phyloP scores from a whole-genome alignment of 2,888 invertebrate genomes.

The Caenorhabditis parvicauda region DNA sequence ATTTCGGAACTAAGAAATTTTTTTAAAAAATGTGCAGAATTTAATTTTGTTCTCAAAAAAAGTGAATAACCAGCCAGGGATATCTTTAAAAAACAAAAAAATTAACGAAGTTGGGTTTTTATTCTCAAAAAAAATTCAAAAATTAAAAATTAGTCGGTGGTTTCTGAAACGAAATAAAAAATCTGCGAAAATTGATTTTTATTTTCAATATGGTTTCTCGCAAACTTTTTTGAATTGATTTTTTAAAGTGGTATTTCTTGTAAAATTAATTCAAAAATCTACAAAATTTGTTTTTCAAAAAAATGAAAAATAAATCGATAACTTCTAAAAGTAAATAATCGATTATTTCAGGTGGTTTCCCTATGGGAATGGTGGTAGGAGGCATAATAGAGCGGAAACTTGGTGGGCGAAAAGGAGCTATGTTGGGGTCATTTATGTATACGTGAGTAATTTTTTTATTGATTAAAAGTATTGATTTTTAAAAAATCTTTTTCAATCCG shows the following conservation, averaged over 20 bases:
- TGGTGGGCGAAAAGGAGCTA: constrained; percentile 49
- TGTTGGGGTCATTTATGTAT: constrained; percentile 46
- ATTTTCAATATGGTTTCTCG: too few relatives aligned
- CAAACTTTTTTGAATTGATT: too few relatives aligned
- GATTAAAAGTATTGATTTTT: constrained; percentile 1
- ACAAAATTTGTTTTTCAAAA: not conserved
- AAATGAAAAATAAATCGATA: not conserved
- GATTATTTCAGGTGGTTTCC: constrained; percentile 48
- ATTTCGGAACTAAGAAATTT: not conserved
- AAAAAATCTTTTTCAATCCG: not conserved
- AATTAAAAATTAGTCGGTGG: too few relatives aligned
- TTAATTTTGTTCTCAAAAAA: not conserved
- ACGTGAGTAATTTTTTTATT: constrained; percentile 42
- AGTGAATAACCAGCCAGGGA: not conserved
- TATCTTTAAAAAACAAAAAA: not conserved
- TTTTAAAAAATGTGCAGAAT: not conserved
- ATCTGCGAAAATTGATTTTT: too few relatives aligned
- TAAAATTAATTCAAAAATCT: not conserved
- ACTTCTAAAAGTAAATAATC: too few relatives aligned
- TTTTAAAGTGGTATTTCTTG: not conserved
- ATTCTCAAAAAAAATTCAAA: too few relatives aligned
- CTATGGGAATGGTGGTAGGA: constrained; percentile 57
- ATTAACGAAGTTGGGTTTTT: too few relatives aligned
- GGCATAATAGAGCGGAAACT: constrained; percentile 48
- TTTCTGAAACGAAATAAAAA: too few relatives aligned